A percentile compares a stretch with the other conserved stretches of the same genome.
Conservation (phyloP, 2,113 vertebrate species). For the Centropus unirufus region DNA sequence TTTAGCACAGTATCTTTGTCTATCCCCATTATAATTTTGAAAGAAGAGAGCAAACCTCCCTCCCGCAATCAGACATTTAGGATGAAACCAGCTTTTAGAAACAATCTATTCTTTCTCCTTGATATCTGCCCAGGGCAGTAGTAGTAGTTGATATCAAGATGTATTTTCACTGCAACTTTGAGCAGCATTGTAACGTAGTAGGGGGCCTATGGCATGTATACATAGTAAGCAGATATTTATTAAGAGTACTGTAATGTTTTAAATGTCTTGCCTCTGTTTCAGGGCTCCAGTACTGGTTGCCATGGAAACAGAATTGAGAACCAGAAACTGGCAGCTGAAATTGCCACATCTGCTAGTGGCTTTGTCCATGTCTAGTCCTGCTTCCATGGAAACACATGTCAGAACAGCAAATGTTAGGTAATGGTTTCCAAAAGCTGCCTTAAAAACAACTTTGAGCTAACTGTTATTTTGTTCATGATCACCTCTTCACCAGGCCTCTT, state of each 20-base stretch:
- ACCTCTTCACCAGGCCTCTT: not conserved
- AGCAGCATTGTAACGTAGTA: not conserved
- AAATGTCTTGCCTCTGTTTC: conserved; percentile 31
- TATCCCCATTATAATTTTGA: not conserved
- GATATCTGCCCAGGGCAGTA: not conserved
- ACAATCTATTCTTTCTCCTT: not conserved
- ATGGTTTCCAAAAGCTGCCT: conserved; percentile 38
- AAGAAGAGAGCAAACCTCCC: not conserved
- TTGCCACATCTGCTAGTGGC: conserved; percentile 52
- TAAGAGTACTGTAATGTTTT: not conserved
- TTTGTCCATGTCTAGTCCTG: conserved; percentile 51
- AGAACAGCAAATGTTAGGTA: conserved; percentile 10
- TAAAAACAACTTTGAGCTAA: conserved; percentile 26
- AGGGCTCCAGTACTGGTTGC: conserved; percentile 24
- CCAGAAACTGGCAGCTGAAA: conserved; percentile 43
- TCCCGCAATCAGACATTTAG: not conserved
- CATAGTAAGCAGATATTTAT: not conserved
- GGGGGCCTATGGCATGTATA: not conserved
- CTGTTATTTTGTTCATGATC: not conserved
- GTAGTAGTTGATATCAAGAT: not conserved
- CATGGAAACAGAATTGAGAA: conserved; percentile 61
- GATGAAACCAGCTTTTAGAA: not conserved
- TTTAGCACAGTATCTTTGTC: not conserved
- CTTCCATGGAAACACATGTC: conserved; percentile 72
- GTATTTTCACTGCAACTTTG: not conserved